Conservation (phyloP, 2,797 vertebrate genomes). For the Philypnodon macrostomus region DNA sequence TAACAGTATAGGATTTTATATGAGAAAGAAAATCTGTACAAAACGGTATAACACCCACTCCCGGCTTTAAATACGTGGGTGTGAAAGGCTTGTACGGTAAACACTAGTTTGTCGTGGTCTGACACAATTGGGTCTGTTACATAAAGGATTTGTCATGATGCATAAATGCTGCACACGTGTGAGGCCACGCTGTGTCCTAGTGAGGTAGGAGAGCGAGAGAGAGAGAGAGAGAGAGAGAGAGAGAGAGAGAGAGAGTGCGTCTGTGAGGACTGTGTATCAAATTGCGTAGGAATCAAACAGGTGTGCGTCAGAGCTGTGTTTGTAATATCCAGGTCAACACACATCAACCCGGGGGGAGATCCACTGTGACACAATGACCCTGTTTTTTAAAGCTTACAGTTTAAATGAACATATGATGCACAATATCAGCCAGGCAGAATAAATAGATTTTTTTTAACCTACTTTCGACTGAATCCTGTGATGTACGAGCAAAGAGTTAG, state of each 20-base stretch:
- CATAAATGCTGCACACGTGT: constrained; percentile 1
- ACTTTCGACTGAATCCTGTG: constrained; percentile 28
- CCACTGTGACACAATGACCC: constrained; percentile 62
- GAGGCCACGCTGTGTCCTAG: constrained; percentile 30
- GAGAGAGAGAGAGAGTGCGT: constrained; percentile 10
- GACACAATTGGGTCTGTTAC: constrained; percentile 52
- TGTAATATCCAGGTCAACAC: constrained; percentile 72
- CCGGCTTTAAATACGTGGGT: too few species aligned
- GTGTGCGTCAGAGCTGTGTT: constrained; percentile 51
- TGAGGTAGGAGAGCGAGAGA: constrained; percentile 25
- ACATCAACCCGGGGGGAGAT: constrained; percentile 51
- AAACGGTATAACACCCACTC: too few species aligned
- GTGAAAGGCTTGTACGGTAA: too few species aligned
- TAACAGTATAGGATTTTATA: too few species aligned
- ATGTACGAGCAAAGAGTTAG: constrained; percentile 12
- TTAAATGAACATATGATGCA: constrained; percentile 65
- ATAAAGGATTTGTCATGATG: constrained; percentile 47
- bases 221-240: constrained; percentile 9
- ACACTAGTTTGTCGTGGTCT: constrained; percentile 36
- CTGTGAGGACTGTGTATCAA: constrained; percentile 33
- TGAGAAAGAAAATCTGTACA: too few species aligned
- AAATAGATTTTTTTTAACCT: constrained; percentile 31
- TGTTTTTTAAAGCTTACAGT: constrained; percentile 53
- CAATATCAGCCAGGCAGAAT: constrained; percentile 45
- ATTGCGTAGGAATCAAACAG: constrained; percentile 66